Conservation (phyloP, 2,888 invertebrate species). For the Drosophila limbata region DNA sequence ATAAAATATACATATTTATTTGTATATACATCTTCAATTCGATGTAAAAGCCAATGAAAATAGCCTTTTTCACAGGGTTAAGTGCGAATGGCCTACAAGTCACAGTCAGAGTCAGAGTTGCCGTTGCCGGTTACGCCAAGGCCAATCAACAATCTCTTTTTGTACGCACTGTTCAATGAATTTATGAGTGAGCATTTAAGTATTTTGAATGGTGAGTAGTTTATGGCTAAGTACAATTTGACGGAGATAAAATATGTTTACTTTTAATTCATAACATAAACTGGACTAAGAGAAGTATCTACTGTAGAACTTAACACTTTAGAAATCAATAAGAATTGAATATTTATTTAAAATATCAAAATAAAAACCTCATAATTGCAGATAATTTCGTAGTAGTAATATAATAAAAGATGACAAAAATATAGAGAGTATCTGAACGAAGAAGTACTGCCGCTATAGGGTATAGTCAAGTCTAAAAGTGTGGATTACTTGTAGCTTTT, state of each 20-base stretch:
- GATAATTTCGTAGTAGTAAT: neutral
- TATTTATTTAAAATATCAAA: too few species aligned
- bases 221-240: conserved; percentile 16
- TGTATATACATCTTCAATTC: conserved; percentile 21
- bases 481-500: neutral
- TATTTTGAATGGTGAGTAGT: conserved; percentile 12
- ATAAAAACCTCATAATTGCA: too few species aligned
- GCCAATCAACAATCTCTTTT: conserved; percentile 77
- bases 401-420: neutral
- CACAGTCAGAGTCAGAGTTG: conserved; percentile 9
- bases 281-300: neutral
- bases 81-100: conserved; percentile 69
- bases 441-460: neutral
- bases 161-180: conserved; percentile 59
- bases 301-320: neutral
- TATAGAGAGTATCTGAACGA: neutral
- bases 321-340: neutral
- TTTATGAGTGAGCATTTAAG: conserved; percentile 31
- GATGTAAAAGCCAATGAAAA: conserved; percentile 57
- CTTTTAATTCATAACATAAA: neutral
- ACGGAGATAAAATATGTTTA: conserved; percentile 1
- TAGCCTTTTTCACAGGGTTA: conserved; percentile 77
- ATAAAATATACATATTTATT: conserved; percentile 20
- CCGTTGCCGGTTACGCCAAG: conserved; percentile 50
- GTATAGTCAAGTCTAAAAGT: neutral